phyloP scores from a whole-genome alignment of 2,797 vertebrate genomes.

The Cyprinella venusta region DNA sequence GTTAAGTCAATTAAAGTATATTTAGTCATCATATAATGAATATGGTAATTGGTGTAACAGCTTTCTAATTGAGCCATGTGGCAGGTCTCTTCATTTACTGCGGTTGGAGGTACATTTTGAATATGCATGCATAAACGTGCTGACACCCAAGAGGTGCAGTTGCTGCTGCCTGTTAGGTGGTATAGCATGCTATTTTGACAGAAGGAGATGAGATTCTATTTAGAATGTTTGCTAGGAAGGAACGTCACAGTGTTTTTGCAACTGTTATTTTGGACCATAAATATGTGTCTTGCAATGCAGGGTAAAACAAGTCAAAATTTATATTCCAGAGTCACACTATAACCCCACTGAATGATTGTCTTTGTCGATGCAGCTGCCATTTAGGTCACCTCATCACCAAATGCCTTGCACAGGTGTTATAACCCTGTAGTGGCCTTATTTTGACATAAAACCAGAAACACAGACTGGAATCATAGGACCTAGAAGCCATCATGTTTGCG shows the following conservation, averaged over 20 bases:
- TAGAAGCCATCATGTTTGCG: not conserved
- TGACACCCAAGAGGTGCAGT: slow-evolving; percentile 58
- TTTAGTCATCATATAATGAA: not conserved
- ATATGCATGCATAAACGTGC: slow-evolving; percentile 57
- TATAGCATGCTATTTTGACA: slow-evolving; percentile 45
- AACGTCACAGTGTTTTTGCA: not conserved
- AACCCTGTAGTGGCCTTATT: slow-evolving; percentile 18
- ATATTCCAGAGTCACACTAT: not conserved
- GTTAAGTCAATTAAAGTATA: not conserved
- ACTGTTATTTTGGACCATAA: not conserved
- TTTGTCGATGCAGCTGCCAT: slow-evolving; percentile 30
- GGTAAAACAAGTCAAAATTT: not conserved
- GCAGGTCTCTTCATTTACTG: slow-evolving; percentile 24
- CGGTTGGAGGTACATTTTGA: slow-evolving; percentile 26
- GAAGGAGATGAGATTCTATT: slow-evolving; percentile 41
- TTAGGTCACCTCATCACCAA: slow-evolving; percentile 18
- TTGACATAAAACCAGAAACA: slow-evolving; percentile 19
- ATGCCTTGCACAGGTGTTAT: slow-evolving; percentile 29
- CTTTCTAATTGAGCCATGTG: slow-evolving; percentile 14
- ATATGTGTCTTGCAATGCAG: not conserved
- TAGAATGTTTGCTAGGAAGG: slow-evolving; percentile 5
- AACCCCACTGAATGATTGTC: not conserved
- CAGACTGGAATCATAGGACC: not conserved
- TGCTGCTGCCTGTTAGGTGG: slow-evolving; percentile 58
- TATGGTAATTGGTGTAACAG: not conserved